Percentiles rank a stretch among this genome's conserved stretches.
These are phyloP conservation scores for Melipona bicolor DNA, from an alignment of 2,888 invertebrate species.

Conservation along the genomic window DNA sequence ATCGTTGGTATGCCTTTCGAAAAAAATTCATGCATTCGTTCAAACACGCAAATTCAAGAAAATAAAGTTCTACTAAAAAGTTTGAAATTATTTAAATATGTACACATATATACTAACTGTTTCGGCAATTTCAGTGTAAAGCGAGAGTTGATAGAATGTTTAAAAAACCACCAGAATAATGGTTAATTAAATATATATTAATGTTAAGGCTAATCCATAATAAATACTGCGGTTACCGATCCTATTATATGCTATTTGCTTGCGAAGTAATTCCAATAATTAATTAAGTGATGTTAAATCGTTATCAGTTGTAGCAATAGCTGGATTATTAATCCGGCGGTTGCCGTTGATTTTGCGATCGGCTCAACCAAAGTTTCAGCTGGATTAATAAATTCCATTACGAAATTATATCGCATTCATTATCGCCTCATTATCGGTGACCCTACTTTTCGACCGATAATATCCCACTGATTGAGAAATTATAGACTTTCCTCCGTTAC, in stretches of 20 bases:
- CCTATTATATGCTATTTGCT: conserved; percentile 1
- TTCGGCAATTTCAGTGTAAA: not conserved
- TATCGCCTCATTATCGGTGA: not conserved
- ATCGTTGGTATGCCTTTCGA: too few species aligned
- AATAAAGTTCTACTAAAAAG: not conserved
- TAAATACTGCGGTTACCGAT: not conserved
- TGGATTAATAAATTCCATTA: not conserved
- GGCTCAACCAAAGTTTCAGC: not conserved
- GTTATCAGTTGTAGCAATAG: not conserved
- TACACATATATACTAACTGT: too few species aligned
- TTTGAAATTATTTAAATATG: not conserved
- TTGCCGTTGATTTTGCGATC: conserved; percentile 2
- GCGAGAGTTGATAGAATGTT: not conserved
- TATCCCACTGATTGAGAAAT: not conserved
- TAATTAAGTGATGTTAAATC: conserved; percentile 2
- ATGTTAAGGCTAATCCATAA: not conserved
- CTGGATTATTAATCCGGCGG: not conserved
- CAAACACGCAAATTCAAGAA: too few species aligned
- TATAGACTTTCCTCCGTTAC: too few species aligned
- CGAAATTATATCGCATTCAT: conserved; percentile 10
- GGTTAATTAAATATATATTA: not conserved
- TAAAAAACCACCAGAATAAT: not conserved
- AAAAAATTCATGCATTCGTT: too few species aligned
- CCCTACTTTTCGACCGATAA: not conserved
- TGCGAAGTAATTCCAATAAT: not conserved